phyloP scores from a whole-genome alignment of 2,113 vertebrate species.

The Porphyrio hochstetteri region DNA sequence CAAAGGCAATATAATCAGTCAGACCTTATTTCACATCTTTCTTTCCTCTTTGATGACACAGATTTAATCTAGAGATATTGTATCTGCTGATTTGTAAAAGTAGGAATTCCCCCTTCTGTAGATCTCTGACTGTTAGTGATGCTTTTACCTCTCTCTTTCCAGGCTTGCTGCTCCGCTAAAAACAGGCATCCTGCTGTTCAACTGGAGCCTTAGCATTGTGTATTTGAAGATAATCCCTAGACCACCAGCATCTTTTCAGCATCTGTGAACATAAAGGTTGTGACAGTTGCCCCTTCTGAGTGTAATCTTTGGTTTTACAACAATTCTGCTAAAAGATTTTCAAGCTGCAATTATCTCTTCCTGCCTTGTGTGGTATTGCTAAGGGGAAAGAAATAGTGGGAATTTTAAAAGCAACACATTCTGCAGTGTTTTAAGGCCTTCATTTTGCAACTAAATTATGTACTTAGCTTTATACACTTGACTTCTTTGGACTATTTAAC shows the following conservation, averaged over 20 bases:
- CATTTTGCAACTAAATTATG: slow-evolving; percentile 48
- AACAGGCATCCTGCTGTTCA: neutral
- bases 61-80: neutral
- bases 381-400: neutral
- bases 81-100: neutral
- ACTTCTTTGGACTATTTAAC: slow-evolving; percentile 37
- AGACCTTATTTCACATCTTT: neutral
- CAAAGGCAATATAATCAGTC: neutral
- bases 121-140: neutral
- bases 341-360: slow-evolving; percentile 19
- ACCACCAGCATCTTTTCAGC: neutral
- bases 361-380: neutral
- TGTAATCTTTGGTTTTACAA: slow-evolving; percentile 39
- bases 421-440: slow-evolving; percentile 2
- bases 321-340: slow-evolving; percentile 12
- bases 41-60: neutral
- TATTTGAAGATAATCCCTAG: slow-evolving; percentile 49
- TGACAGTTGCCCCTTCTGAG: slow-evolving; percentile 21
- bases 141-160: neutral
- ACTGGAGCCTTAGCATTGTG: neutral
- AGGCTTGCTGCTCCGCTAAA: neutral
- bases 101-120: neutral
- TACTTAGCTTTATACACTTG: slow-evolving; percentile 52
- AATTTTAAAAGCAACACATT: neutral
- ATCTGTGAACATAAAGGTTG: slow-evolving; percentile 27